Conservation (phyloP, 2,113 vertebrate genomes). For the Mus musculus region GRCm39 chr1:134146001-134146500, state of each 20-base stretch:
- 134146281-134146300: neutral
- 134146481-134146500: neutral
- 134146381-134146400: neutral
- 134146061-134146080: neutral
- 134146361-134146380: accelerated
- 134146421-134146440: neutral
- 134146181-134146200: neutral
- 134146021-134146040: neutral
- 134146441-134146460: neutral
- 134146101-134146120: neutral
- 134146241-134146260: neutral
- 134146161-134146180: neutral
- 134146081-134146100: neutral
- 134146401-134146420: neutral
- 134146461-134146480: neutral
- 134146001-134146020: neutral
- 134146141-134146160: neutral
- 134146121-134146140: neutral
- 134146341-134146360: neutral
- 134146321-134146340: neutral
- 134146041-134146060: neutral
- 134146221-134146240: neutral
- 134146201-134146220: neutral
- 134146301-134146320: neutral
- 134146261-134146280: neutral